Base-by-base conservation (phyloP, 2,888 invertebrate genomes). In the Nowickia ferox region DNA sequence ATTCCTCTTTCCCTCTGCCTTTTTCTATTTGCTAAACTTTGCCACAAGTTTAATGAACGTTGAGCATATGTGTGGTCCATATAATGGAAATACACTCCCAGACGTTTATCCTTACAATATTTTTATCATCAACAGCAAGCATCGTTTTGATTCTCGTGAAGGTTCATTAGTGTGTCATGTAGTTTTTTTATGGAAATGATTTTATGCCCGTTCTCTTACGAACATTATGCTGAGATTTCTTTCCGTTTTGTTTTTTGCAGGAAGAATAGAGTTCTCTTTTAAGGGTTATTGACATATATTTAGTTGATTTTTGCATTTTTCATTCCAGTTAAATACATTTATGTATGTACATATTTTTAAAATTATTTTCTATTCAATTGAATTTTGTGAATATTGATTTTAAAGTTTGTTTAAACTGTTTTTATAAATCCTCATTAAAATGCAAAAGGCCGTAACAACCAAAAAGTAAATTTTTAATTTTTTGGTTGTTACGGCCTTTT, bases 211-310 rank as follows among this genome's bases (percentile, higher is more conserved):
- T 44, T 61, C 13, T 48, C 59, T 69, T 72, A 57, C 15, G 55
- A 71, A 71, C 15, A 66, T 48, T 51, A 53, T 42, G 66, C 59
- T 48, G 51, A 74, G n/a, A 53, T 44, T 57, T 51, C 22, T 11
- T 17, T 69, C 42, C 51, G 59, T 57, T 51, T 40, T 11, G 13
- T 51, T 69, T 30, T 61, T 69, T 59, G 10, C 30, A 51, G 0
- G 30, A 38, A 38, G 9, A 22, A 44, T 53, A 30, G 17, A 40
- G 42, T 57, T 42, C 44, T 30, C n/a, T 42, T 72, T 75, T 10
- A 75, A 75, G 81, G 81, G 81, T 81, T 81, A 75, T 81, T 81
- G 68, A 61, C 81, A 81, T 11, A 81, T 46, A 68, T 81, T 69
- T 40, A n/a, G 38, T 22, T 30, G 38, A 15, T 30, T 53, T 53